Conservation (phyloP, 1,140 invertebrate genomes). For the Elymnias hypermnestra region DNA sequence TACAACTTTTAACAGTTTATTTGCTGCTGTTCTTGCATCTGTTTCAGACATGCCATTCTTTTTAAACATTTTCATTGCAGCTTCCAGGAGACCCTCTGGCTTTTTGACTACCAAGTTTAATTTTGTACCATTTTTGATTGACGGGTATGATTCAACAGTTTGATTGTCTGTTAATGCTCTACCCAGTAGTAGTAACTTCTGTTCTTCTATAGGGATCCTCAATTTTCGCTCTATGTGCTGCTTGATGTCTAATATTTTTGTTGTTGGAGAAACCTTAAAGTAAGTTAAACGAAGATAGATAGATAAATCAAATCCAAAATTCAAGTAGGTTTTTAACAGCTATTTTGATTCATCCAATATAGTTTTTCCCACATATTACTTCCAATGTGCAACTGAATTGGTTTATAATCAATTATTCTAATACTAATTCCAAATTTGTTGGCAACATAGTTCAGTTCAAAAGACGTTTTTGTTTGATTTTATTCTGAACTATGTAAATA, state of each 20-base stretch:
- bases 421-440: too few species aligned
- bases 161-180: constrained; percentile 54
- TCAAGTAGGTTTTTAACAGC: too few species aligned
- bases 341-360: too few species aligned
- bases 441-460: too few species aligned
- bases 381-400: too few species aligned
- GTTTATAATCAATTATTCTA: too few species aligned
- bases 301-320: background rate
- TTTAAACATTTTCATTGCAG: constrained; percentile 50
- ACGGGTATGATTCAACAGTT: constrained; percentile 45
- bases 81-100: constrained; percentile 50
- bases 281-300: constrained; percentile 3
- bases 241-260: constrained; percentile 60
- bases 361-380: too few species aligned
- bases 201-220: constrained; percentile 46
- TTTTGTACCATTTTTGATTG: constrained; percentile 63
- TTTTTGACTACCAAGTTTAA: constrained; percentile 61
- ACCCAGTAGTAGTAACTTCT: constrained; percentile 53
- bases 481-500: too few species aligned
- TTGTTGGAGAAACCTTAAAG: constrained; percentile 50
- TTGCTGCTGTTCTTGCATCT: constrained; percentile 40
- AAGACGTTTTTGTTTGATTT: too few species aligned
- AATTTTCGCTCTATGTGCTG: constrained; percentile 41
- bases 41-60: constrained; percentile 48
- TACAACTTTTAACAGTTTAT: constrained; percentile 35